Evolutionary conservation across 2,797 vertebrate species (phyloP).

Genomic region (Melanotaenia boesemani): DNA sequence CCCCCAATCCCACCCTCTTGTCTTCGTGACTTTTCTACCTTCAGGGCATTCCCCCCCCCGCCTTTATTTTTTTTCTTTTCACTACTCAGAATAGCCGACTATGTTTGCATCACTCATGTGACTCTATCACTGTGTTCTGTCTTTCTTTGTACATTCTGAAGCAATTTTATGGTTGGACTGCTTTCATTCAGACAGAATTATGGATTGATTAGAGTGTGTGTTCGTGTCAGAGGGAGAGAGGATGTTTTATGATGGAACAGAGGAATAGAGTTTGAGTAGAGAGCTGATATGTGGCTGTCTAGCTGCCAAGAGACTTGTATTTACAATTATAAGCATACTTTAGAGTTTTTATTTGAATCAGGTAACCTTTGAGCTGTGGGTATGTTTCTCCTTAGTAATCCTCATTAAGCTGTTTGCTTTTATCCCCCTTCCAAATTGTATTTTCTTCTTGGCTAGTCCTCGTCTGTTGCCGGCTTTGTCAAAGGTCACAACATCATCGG

Average conservation of each 20-base stretch:
- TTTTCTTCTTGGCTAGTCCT: slow-evolving; percentile 49
- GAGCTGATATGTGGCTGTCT: not conserved
- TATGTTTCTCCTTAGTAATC: slow-evolving; percentile 33
- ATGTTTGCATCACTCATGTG: slow-evolving; percentile 34
- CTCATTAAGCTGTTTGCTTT: slow-evolving; percentile 58
- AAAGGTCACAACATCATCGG: slow-evolving; percentile 81
- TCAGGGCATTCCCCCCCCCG: slow-evolving; percentile 18
- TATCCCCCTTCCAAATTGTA: slow-evolving; percentile 51
- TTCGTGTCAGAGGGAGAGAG: not conserved
- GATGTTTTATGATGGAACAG: not conserved
- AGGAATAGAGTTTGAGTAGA: not conserved
- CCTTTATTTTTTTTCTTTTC: slow-evolving; percentile 21
- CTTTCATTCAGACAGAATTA: slow-evolving; percentile 44
- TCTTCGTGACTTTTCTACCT: slow-evolving; percentile 40
- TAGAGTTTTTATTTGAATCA: slow-evolving; percentile 41
- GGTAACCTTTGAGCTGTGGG: slow-evolving; percentile 55
- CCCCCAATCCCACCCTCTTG: not conserved
- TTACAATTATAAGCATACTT: not conserved
- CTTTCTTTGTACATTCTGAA: slow-evolving; percentile 14
- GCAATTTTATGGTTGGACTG: slow-evolving; percentile 43
- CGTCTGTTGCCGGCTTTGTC: slow-evolving; percentile 47
- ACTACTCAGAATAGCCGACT: slow-evolving; percentile 19
- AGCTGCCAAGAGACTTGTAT: not conserved
- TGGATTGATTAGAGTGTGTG: slow-evolving; percentile 7
- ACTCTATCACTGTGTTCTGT: slow-evolving; percentile 23